Base-by-base conservation (phyloP, 2,888 invertebrate species). In the Lasioglossum marginatum region DNA sequence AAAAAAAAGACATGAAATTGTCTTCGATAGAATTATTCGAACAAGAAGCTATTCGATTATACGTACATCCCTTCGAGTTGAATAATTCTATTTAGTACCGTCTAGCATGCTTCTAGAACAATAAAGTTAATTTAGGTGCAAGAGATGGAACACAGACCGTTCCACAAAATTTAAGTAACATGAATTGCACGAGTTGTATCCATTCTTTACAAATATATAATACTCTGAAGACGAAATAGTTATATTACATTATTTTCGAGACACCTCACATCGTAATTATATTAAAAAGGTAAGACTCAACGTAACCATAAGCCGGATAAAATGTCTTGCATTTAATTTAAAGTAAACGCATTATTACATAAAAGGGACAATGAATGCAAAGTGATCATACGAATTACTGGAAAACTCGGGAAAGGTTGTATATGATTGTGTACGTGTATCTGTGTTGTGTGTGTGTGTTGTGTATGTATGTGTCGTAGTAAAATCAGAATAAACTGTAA, bases 141-240 rank as follows among this genome's bases (percentile, higher is more conserved):
- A 66, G 8, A 34, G 23, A 66, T 34, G 10, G 10, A 66, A 23
- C 19, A 23, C 8, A 19, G 19, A 34, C 34, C 14, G n/a, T 66
- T 19, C 40, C 37, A 23, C 71, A 81, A 27, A 43, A 73, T 73
- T 77, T 82, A 80, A 77, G 83, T 77, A 86, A 72, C 66, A 66
- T 52, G 34, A 79, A 88, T 87, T 87, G 87, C 88, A 88, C 87
- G 45, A 81, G 52, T 40, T 77, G 31, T 63, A 70, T 80, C 37
- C 34, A 45, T 52, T 72, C 66, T 72, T 70, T 86, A 77, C 34
- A 79, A 73, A 83, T 77, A 78, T 10, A 72, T 85, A 82, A 86
- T 83, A 86, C 82, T 85, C 73, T 52, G 45, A 85, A 63, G 31
- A 60, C 8, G 23, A 31, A 12, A 78, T 71, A 73, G 75, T 45